Base-by-base conservation (phyloP, 2,888 invertebrate species). In the Aplocera efformata region DNA sequence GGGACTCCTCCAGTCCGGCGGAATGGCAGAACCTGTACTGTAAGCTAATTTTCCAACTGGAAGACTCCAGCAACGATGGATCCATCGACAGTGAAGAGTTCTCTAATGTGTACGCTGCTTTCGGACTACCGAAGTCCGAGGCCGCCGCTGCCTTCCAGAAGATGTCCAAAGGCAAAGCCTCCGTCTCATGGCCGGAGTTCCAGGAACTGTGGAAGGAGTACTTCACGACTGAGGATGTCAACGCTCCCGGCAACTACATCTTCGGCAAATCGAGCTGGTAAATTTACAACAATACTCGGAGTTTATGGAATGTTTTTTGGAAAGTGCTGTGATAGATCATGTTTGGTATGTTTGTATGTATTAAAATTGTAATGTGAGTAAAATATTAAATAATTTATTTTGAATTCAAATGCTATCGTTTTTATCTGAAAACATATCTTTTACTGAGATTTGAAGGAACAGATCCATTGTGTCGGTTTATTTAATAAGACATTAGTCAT, bases 21-120 rank as follows among this genome's bases (percentile, higher is more conserved):
- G 94, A 94, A 45, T 96, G 96, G 96, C 96, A 96, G 74, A 92
- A 91, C 56, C 90, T 92, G 36, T 96, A 96, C 81, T 92, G 94
- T 92, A 92, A 94, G 68, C 94, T 96, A 76, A 94, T 95, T 91
- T 96, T 96, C 73, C 93, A 94, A 58, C 86, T 96, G 45, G 94
- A 96, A 75, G 96, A 96, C 65, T 93, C 94, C 35, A 95, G 95
- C 63, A 93, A 93, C 47, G 96, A 96, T 63, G 78, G 77, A 0
- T 63, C 72, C 0, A 96, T 96, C 63, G 96, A 96, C 72, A 92
- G 92, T 47, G 90, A 92, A 21, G 96, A 96, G 74, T 96, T 95
- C 76, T 92, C 93, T 8, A 89, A 92, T 34, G 94, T 96, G 10
- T 94, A 94, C 76, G 92, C 91, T 53, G 92, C 93, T 60, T 95